Evolutionary conservation across 2,113 vertebrate species (phyloP).

Genomic region (Syrmaticus mikado): DNA sequence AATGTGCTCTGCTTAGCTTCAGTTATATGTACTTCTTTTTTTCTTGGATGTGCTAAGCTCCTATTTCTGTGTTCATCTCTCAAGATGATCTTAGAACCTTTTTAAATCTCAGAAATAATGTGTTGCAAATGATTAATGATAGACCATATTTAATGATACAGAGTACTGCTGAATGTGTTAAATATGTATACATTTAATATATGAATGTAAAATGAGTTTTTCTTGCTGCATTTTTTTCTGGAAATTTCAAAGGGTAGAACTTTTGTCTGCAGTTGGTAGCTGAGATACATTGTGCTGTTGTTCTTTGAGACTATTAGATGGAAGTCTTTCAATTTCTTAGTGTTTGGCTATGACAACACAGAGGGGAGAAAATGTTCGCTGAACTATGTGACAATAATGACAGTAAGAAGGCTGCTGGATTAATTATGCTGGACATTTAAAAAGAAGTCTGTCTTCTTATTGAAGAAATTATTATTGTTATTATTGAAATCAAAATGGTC

Average conservation of each 20-base stretch:
- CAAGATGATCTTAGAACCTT: background rate
- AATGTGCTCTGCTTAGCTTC: background rate
- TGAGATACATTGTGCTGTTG: background rate
- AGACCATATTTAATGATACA: background rate
- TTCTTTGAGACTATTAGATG: background rate
- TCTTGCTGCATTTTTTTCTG: background rate
- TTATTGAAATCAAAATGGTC: background rate
- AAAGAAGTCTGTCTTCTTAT: background rate
- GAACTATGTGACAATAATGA: background rate
- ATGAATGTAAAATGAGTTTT: background rate
- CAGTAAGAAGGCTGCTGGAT: background rate
- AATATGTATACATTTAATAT: accelerated
- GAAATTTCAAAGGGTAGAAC: background rate
- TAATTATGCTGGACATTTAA: background rate
- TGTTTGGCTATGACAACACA: background rate
- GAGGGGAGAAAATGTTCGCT: background rate
- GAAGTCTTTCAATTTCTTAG: background rate
- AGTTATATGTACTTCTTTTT: background rate
- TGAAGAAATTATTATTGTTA: background rate
- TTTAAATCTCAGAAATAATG: background rate
- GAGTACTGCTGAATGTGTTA: background rate
- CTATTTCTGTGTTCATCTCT: background rate
- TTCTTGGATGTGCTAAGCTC: background rate
- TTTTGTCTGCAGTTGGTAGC: background rate
- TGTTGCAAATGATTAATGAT: background rate